Conservation (phyloP, 2,888 invertebrate species). For the Drosophila kanekoi region DNA sequence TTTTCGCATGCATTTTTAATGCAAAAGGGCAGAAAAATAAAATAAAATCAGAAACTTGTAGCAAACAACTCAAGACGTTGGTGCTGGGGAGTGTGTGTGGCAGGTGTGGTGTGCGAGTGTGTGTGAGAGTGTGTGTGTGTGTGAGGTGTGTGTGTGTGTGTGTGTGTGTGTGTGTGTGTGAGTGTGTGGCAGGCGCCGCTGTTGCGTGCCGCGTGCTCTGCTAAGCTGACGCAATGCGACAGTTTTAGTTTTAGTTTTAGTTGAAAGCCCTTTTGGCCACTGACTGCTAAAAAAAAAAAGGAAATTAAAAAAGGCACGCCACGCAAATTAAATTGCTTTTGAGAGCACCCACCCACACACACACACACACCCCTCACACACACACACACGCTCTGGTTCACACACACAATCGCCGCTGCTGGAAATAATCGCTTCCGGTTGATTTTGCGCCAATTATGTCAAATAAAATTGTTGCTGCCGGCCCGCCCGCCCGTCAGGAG, state of each 20-base stretch:
- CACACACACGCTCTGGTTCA: constrained; percentile 19
- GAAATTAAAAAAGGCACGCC: constrained; percentile 25
- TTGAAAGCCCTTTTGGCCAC: constrained; percentile 34
- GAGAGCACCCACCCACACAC: constrained; percentile 6
- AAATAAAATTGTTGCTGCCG: constrained; percentile 42
- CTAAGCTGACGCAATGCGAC: constrained; percentile 70
- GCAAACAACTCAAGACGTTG: constrained; percentile 46
- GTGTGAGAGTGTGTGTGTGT: neutral
- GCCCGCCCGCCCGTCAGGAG: constrained; percentile 14
- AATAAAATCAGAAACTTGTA: constrained; percentile 11
- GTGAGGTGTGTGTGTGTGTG: constrained; percentile 20
- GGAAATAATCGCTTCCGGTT: constrained; percentile 76
- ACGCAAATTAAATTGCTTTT: constrained; percentile 72
- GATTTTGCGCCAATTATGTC: constrained; percentile 77
- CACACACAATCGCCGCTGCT: constrained; percentile 28
- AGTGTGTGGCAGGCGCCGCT: constrained; percentile 19
- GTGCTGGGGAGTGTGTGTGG: neutral
- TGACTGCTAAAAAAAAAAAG: constrained; percentile 8
- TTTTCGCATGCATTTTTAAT: constrained; percentile 73
- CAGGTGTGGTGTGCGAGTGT: neutral
- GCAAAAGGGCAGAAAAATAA: constrained; percentile 52
- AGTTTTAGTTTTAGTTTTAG: constrained; percentile 56
- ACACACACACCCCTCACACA: neutral
- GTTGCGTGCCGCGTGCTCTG: constrained; percentile 32
- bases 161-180: constrained; percentile 12